Base-by-base conservation (phyloP, 2,797 vertebrate genomes). In the Rhabdomys pumilio region DNA sequence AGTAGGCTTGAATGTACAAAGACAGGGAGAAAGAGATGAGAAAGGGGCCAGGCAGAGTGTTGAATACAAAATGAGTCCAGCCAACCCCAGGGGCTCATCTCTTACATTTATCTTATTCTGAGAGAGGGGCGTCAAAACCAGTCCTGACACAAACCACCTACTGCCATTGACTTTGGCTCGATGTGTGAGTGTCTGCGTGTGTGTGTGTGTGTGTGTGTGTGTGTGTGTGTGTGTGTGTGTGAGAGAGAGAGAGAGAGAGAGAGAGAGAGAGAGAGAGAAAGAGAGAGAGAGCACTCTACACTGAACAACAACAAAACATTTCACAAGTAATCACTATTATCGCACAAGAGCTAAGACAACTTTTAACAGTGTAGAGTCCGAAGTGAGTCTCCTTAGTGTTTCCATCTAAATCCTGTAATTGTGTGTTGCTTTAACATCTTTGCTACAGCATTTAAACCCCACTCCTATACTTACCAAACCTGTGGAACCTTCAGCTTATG, bases 1-100 rank as follows among this genome's bases (percentile, higher is more conserved):
- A 99, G 99, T 99, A 98, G 99, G 98, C 99, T 99, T 98, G 98
- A 98, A 98, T 98, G 98, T 98, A 99, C 98, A 99, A 98, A 99
- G 98, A 98, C 97, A 98, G 96, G 87, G 97, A 98, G 98, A 98
- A 98, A 98, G 98, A 98, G 98, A 98, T 98, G 98, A 98, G 98
- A 98, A 98, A 98, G 98, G 98, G 98, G 97, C 97, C 53, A 34
- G 98, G 97, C 98, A 98, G 96, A 97, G 98, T 96, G 98, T 97
- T 99, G 99, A 99, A 99, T 99, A 99, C 98, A 98, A 98, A 99
- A 99, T 99, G 98, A 99, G 99, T 98, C 98, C 97, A 98, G 94
- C 67, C 98, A 99, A 98, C 98, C 98, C 98, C 99, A 98, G 99
- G 98, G 99, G 98, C 98, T 97, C 98, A 97, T 95, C 98, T 96